Base-by-base conservation (phyloP, 2,113 vertebrate genomes). In the Myotis yumanensis region DNA sequence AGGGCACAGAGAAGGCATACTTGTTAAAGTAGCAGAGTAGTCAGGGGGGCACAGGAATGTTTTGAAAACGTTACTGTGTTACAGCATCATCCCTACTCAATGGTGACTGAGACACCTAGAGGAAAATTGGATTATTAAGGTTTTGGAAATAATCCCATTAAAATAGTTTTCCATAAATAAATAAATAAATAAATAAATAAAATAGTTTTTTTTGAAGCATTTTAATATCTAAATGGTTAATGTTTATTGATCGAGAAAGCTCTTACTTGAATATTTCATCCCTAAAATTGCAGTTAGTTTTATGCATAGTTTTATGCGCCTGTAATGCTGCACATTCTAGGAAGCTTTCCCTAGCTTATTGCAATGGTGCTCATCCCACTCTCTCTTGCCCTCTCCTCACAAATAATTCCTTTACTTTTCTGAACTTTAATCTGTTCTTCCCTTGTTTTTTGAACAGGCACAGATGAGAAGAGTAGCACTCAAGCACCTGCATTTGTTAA, bases 391-490 rank as follows among this genome's bases (percentile, higher is more conserved):
- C 59, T 88, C 52, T 4, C 32, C 28, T 43, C 1, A 3, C 68
- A 30, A 23, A 25, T 1, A 20, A 0, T 57, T 28, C 12, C 51
- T 89, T 75, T 16, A 52, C 54, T 72, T 90, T 95, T 89, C 92
- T 73, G 71, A 79, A 69, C 32, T 25, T 84, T 11, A 0, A 0
- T 62, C 93, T 79, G 2, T 18, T 96, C 80, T 93, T 37, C 40
- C 10, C 30, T 68, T 86, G 59, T 77, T 76, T 72, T 40, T 89
- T 28, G 23, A 97, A 89, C 96, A 94, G 96, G 76, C 32, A 22
- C 57, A 1, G 57, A 72, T 35, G 79, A 43, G 37, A 86, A 90
- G 69, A 93, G 59, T 7, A 11, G 40, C 46, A 48, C 46, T 57
- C 5, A 80, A 30, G 11, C 23, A 2, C 17, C 37, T 57, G 30